Evolutionary conservation across 2,797 vertebrate genomes (phyloP), one percentile per base, ranked within the genome.

Genomic region (Mastacembelus armatus): DNA sequence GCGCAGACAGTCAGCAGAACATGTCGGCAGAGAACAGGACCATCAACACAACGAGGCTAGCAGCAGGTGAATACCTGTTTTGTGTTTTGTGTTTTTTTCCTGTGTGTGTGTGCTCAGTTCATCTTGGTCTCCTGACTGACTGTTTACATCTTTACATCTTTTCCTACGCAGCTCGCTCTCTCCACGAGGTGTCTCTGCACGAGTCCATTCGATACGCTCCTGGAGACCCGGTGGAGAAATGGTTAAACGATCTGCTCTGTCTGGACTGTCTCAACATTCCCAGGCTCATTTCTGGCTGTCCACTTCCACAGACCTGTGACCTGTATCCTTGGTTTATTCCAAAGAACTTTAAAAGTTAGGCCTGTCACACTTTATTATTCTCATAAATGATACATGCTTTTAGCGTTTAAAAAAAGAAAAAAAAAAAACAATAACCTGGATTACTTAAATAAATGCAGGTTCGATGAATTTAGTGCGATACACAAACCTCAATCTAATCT

Each of bases 171-270:
- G 98, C 94, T 9, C 95, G 97, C 40, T 92, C 94, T 0, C 82
- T 99, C 43, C 95, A 98, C 0, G 98, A 99, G 88, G 94, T 97
- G n/a, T 92, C 96, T n/a, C 95, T 99, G 18, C 95, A 98, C 0
- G 98, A 99, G 90, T 98, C 98, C 0, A 99, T 99, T 72, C 94
- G 98, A 0, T 99, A 99, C 0, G 95, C 95, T 5, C 94, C 95
- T 0, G 96, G 96, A n/a, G 98, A 99, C 10, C 47, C 93, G 0
- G 96, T 98, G 30, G 98, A 99, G 87, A 96, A 95, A 90, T 99
- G 98, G 98, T 91, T 99, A 27, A 99, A 97, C 0, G 96, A 98
- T 14, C 83, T 99, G 60, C 92, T 99, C 11, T 99, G 98, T 78
- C 80, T 99, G 72, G 96, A 99, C 87, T 99, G 98, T 67, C 93